Percentiles rank a stretch among this genome's conserved stretches.
These are phyloP conservation scores for Patagioenas fasciata DNA, from an alignment of 2,113 vertebrate species.

Conservation along the genomic window DNA sequence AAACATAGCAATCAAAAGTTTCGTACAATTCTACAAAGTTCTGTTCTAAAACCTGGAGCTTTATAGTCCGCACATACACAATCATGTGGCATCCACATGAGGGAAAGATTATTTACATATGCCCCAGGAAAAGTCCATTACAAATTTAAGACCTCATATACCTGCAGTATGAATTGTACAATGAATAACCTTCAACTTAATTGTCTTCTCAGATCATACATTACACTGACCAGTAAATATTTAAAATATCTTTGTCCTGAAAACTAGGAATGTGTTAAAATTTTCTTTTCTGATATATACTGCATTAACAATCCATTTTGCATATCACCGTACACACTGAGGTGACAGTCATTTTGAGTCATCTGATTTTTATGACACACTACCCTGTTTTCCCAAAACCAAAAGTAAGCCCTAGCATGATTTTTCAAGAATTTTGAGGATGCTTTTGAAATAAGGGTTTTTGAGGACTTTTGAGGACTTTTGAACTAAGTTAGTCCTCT, in stretches of 20 bases:
- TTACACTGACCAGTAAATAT: neutral
- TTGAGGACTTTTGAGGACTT: too few relatives aligned
- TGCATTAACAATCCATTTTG: neutral
- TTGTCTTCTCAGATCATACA: neutral
- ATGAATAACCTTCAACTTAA: neutral
- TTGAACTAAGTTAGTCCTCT: neutral
- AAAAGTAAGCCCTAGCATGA: too few relatives aligned
- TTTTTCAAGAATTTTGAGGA: too few relatives aligned
- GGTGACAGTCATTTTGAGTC: neutral
- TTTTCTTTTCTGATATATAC: neutral
- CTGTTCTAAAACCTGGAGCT: neutral
- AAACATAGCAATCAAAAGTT: constrained; percentile 41
- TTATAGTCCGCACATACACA: neutral
- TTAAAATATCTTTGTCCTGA: neutral
- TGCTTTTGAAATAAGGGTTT: too few relatives aligned
- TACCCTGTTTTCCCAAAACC: too few relatives aligned
- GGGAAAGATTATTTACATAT: neutral
- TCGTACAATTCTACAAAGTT: neutral
- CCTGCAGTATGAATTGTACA: neutral
- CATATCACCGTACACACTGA: neutral
- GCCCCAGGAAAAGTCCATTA: neutral
- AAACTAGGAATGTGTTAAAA: neutral
- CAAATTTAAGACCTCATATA: neutral
- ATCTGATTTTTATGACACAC: too few relatives aligned
- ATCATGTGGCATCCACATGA: neutral